A percentile compares a stretch with the other conserved stretches of the same genome.
phyloP scores from a whole-genome alignment of 2,797 vertebrate species.

The Eurystomus glaucurus region DNA sequence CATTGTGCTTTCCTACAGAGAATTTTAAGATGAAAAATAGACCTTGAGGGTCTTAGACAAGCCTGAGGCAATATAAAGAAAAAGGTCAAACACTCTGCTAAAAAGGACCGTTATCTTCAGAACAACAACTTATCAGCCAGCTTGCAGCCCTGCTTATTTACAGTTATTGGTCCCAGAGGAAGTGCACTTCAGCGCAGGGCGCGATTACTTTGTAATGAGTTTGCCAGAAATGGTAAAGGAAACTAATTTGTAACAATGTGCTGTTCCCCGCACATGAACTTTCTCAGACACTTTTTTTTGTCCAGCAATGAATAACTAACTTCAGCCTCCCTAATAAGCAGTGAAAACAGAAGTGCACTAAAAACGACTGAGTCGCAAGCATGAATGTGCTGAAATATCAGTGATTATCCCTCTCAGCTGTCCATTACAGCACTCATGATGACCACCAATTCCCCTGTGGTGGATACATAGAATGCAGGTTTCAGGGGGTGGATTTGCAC shows the following conservation, averaged over 20 bases:
- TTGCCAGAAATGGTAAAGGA: constrained; percentile 85
- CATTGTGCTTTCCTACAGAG: constrained; percentile 83
- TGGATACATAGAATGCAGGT: constrained; percentile 74
- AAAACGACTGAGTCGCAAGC: constrained; percentile 9
- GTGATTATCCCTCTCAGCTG: constrained; percentile 73
- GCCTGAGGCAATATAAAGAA: constrained; percentile 90
- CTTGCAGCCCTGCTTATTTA: constrained; percentile 93
- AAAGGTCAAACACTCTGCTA: constrained; percentile 93
- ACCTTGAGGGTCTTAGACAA: constrained; percentile 90
- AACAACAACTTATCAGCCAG: constrained; percentile 92
- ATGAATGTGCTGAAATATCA: constrained; percentile 72
- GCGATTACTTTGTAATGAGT: constrained; percentile 94
- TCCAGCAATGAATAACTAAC: constrained; percentile 69
- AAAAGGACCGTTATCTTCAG: constrained; percentile 92
- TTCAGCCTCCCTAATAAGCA: constrained; percentile 76
- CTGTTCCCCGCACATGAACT: constrained; percentile 78
- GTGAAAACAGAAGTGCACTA: constrained; percentile 69
- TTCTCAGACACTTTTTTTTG: constrained; percentile 64
- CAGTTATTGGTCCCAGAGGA: constrained; percentile 94
- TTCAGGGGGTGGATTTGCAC: constrained; percentile 70
- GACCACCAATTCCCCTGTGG: constrained; percentile 58
- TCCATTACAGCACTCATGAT: constrained; percentile 74
- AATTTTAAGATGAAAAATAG: constrained; percentile 91
- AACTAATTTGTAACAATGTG: constrained; percentile 84
- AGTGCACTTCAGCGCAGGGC: constrained; percentile 88